A percentile compares a stretch with the other conserved stretches of the same genome.
Evolutionary conservation across 1,140 invertebrate species (phyloP).

Genomic region (Lucilia sericata): DNA sequence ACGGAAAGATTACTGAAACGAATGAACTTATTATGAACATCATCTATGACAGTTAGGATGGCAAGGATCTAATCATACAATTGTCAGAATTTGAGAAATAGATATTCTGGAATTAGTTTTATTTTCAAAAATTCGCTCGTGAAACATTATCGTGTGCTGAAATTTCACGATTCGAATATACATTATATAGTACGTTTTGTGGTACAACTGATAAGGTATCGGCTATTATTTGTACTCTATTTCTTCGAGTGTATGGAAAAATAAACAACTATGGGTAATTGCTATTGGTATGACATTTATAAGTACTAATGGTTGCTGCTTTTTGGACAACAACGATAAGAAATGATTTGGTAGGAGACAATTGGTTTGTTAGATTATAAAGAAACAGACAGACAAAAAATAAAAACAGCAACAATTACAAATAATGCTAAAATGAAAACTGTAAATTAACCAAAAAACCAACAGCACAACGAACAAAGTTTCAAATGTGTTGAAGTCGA

Average conservation of each 20-base stretch:
- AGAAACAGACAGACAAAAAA: background rate
- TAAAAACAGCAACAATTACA: background rate
- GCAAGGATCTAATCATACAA: too few relatives aligned
- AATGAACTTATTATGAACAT: too few relatives aligned
- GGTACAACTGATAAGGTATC: too few relatives aligned
- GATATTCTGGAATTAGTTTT: too few relatives aligned
- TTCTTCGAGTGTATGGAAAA: conserved; percentile 1
- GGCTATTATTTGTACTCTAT: too few relatives aligned
- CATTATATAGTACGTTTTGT: too few relatives aligned
- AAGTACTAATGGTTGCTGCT: conserved; percentile 37
- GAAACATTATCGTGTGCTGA: too few relatives aligned
- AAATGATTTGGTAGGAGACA: conserved; percentile 41
- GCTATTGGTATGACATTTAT: conserved; percentile 38
- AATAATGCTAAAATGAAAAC: conserved; percentile 6
- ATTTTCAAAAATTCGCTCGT: too few relatives aligned
- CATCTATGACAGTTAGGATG: too few relatives aligned
- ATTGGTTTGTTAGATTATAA: conserved; percentile 44
- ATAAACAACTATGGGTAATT: conserved; percentile 36
- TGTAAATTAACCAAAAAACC: conserved; percentile 14
- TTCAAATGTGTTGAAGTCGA: background rate
- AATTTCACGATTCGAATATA: too few relatives aligned
- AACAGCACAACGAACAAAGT: background rate
- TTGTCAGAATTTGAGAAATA: too few relatives aligned
- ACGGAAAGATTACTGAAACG: too few relatives aligned
- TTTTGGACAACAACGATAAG: conserved; percentile 36